These are phyloP conservation scores for Hippasteria phrygiana DNA, from an alignment of 53 echinoderm and acorn worm species.

Conservation along the genomic window DNA sequence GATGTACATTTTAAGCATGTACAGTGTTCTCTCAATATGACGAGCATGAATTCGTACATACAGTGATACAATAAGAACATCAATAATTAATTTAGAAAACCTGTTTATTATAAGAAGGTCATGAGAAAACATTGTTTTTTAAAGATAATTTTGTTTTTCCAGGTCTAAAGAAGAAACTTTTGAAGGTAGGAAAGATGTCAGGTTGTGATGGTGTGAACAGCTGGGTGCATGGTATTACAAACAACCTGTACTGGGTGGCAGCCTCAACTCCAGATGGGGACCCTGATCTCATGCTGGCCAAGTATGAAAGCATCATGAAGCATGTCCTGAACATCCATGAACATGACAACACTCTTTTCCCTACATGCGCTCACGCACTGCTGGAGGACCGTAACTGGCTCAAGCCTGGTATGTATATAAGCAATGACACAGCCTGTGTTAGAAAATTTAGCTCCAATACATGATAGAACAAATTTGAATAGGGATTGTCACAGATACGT, in stretches of 20 bases:
- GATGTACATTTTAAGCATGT: not conserved
- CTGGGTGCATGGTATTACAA: slow-evolving; percentile 24
- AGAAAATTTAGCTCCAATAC: too few relatives aligned
- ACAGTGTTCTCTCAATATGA: too few relatives aligned
- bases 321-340: slow-evolving; percentile 16
- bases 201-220: not conserved
- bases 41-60: too few relatives aligned
- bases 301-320: not conserved
- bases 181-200: not conserved
- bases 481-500: too few relatives aligned
- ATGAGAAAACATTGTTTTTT: not conserved
- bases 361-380: slow-evolving; percentile 3
- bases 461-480: too few relatives aligned
- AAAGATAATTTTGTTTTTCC: not conserved
- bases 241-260: slow-evolving; percentile 49
- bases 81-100: not conserved
- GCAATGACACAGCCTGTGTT: not conserved
- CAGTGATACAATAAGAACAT: too few relatives aligned
- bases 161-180: slow-evolving; percentile 59
- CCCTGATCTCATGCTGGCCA: slow-evolving; percentile 25
- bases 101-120: not conserved
- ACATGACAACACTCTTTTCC: slow-evolving; percentile 13
- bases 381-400: slow-evolving; percentile 27
- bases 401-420: not conserved
- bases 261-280: slow-evolving; percentile 23